A percentile compares a stretch with the other conserved stretches of the same genome.
Evolutionary conservation across 2,797 vertebrate species (phyloP).

Genomic region (Mormyrops attenuatus): DNA sequence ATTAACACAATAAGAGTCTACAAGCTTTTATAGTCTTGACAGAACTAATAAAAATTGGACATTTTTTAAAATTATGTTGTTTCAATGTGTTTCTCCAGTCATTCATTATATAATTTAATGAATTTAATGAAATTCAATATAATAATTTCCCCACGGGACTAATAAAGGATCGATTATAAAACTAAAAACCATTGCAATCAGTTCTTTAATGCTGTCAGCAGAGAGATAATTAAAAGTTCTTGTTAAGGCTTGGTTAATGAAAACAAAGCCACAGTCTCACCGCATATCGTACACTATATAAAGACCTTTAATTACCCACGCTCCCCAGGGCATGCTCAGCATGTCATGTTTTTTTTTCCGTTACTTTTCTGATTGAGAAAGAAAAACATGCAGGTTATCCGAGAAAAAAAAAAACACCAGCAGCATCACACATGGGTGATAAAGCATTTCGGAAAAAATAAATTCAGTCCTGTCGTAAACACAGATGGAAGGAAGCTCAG

Average conservation of each 20-base stretch:
- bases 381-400: conserved; percentile 37
- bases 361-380: conserved; percentile 44
- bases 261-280: neutral
- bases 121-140: too few species aligned
- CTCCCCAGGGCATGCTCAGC: conserved; percentile 46
- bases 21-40: neutral
- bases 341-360: conserved; percentile 51
- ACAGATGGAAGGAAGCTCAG: conserved; percentile 27
- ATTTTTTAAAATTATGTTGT: neutral
- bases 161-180: neutral
- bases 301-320: conserved; percentile 45
- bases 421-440: conserved; percentile 50
- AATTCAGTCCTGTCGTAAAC: conserved; percentile 17
- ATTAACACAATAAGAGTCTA: neutral
- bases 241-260: neutral
- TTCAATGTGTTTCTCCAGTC: neutral
- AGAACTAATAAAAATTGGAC: neutral
- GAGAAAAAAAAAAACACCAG: neutral
- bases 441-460: conserved; percentile 45
- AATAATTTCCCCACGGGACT: too few species aligned
- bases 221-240: neutral
- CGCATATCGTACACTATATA: neutral
- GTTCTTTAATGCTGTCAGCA: neutral
- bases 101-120: neutral
- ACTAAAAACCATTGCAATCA: neutral